Evolutionary conservation across 2,888 invertebrate species (phyloP).

Genomic region (Aleiodes testaceus): DNA sequence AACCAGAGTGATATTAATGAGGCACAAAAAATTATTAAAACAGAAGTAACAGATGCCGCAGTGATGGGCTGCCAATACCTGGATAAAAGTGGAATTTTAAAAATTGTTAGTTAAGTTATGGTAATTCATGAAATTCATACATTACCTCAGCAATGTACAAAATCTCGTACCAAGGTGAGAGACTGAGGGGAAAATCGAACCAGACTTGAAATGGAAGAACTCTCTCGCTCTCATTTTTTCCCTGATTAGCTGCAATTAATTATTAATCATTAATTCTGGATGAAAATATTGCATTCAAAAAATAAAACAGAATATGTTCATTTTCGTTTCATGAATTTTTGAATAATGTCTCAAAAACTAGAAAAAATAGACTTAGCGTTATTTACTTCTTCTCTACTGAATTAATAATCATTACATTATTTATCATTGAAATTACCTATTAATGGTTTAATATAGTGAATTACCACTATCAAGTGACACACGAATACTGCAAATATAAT

Average conservation of each 20-base stretch:
- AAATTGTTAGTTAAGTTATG: too few relatives aligned
- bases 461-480: background rate
- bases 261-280: background rate
- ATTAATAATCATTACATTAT: background rate
- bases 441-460: conserved; percentile 3
- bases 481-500: background rate
- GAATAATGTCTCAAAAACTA: too few relatives aligned
- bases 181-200: conserved; percentile 50
- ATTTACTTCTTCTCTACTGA: background rate
- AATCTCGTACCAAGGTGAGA: conserved; percentile 56
- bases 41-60: conserved; percentile 44
- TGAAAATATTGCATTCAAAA: too few relatives aligned
- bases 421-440: background rate
- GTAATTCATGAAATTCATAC: background rate
- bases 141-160: conserved; percentile 51
- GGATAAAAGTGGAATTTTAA: background rate
- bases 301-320: too few relatives aligned
- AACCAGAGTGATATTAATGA: conserved; percentile 49
- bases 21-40: conserved; percentile 50
- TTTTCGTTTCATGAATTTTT: too few relatives aligned
- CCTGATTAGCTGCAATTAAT: conserved; percentile 47
- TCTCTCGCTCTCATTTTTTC: conserved; percentile 53
- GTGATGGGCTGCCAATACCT: conserved; percentile 40
- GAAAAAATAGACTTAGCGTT: background rate
- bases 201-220: conserved; percentile 56